Percentiles rank a stretch among this genome's conserved stretches.
Conservation (phyloP, 1,140 invertebrate genomes). For the Drosophila ercepeae region DNA sequence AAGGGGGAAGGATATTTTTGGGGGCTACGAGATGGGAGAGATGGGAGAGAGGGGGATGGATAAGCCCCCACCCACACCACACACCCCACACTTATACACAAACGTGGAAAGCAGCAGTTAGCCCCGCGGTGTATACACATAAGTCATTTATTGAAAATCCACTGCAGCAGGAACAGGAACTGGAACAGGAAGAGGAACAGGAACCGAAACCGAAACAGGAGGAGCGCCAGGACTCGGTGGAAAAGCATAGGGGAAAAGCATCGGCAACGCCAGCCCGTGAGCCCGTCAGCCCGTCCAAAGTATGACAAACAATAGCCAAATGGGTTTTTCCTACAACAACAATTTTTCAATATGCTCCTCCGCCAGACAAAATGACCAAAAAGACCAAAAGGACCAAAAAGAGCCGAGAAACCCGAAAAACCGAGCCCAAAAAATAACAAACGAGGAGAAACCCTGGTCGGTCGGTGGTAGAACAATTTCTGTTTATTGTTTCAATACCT, state of each 20-base stretch:
- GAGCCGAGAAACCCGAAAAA: slow-evolving; percentile 16
- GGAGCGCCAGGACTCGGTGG: slow-evolving; percentile 16
- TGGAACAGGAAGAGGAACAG: slow-evolving; percentile 26
- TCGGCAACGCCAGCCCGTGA: slow-evolving; percentile 30
- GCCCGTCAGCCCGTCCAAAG: slow-evolving; percentile 59
- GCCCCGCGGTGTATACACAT: slow-evolving; percentile 64
- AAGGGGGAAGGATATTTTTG: not conserved
- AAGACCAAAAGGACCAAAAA: slow-evolving; percentile 63
- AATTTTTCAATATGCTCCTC: slow-evolving; percentile 73
- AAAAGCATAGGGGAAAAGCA: slow-evolving; percentile 20
- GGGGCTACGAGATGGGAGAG: not conserved
- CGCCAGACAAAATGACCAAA: slow-evolving; percentile 59
- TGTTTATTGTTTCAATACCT: slow-evolving; percentile 29
- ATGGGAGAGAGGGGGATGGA: not conserved
- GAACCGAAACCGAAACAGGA: slow-evolving; percentile 5
- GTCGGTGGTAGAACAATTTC: slow-evolving; percentile 3
- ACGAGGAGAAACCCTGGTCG: slow-evolving; percentile 9
- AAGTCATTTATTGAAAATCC: slow-evolving; percentile 80
- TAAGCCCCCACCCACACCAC: not conserved
- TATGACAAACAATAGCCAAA: slow-evolving; percentile 81
- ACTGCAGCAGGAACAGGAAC: slow-evolving; percentile 47
- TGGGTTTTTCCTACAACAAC: slow-evolving; percentile 79
- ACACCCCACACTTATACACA: slow-evolving; percentile 1
- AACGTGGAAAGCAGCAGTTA: slow-evolving; percentile 57
- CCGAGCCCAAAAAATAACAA: slow-evolving; percentile 25